Evolutionary conservation across 2,797 vertebrate genomes (phyloP).

Genomic region (Octomys mimax): DNA sequence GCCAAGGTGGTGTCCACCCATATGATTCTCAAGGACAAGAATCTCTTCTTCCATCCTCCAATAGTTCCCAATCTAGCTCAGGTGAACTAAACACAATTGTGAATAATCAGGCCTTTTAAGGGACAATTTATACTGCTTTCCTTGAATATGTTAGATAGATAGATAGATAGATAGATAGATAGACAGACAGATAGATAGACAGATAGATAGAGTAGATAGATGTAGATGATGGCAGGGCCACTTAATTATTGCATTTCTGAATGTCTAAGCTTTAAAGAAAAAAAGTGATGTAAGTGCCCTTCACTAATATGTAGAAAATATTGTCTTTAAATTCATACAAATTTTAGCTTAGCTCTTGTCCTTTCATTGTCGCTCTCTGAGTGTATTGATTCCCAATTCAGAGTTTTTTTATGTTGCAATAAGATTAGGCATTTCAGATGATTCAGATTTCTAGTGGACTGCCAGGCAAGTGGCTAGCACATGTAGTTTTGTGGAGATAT

Average conservation of each 20-base stretch:
- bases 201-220: not conserved
- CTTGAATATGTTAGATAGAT: conserved; percentile 42
- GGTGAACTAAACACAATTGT: not conserved
- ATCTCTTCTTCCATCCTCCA: not conserved
- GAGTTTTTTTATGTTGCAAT: not conserved
- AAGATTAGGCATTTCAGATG: not conserved
- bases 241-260: conserved; percentile 70
- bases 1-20: fast-evolving
- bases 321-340: not conserved
- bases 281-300: conserved; percentile 18
- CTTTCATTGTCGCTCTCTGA: not conserved
- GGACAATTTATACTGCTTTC: conserved; percentile 12
- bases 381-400: too few species aligned
- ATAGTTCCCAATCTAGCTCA: not conserved
- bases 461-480: not conserved
- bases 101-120: not conserved
- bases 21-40: not conserved
- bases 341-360: not conserved
- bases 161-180: not conserved
- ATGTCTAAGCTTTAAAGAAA: conserved; percentile 71
- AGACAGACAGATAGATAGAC: not conserved
- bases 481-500: not conserved
- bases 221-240: conserved; percentile 1
- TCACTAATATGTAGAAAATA: conserved; percentile 48
- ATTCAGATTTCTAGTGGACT: not conserved